Percentiles rank a stretch among this genome's conserved stretches.
Conservation (phyloP, 2,797 vertebrate species). For the Enteromius unitaeniatus region DNA sequence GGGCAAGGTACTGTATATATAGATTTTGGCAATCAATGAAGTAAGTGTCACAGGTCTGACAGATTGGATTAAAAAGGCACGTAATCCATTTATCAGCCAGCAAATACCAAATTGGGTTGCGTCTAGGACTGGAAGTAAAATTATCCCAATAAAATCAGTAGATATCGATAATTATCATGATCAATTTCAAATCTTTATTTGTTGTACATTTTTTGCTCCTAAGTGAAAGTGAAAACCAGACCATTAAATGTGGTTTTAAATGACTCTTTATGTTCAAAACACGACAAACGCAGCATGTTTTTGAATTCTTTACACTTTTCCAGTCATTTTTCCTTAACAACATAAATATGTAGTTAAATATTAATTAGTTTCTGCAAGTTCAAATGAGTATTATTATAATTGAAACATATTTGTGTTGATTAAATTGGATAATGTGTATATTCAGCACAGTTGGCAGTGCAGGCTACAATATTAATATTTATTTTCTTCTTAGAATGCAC, state of each 20-base stretch:
- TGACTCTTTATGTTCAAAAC: background rate
- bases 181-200: background rate
- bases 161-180: background rate
- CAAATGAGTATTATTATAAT: too few species aligned
- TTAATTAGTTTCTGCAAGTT: too few species aligned
- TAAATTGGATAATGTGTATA: too few species aligned
- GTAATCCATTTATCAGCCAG: conserved; percentile 54
- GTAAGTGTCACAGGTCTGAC: background rate
- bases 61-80: conserved; percentile 39
- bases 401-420: too few species aligned
- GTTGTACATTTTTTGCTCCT: background rate
- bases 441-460: too few species aligned
- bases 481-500: too few species aligned
- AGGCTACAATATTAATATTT: too few species aligned
- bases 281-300: background rate
- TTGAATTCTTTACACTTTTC: background rate
- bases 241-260: too few species aligned
- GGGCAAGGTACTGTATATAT: conserved; percentile 14
- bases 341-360: too few species aligned
- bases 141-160: background rate
- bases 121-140: background rate
- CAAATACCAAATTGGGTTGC: background rate
- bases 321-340: too few species aligned
- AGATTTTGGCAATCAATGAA: background rate
- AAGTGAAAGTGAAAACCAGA: background rate